phyloP scores from a whole-genome alignment of 2,888 invertebrate genomes.

The Malthinus flaveolus region DNA sequence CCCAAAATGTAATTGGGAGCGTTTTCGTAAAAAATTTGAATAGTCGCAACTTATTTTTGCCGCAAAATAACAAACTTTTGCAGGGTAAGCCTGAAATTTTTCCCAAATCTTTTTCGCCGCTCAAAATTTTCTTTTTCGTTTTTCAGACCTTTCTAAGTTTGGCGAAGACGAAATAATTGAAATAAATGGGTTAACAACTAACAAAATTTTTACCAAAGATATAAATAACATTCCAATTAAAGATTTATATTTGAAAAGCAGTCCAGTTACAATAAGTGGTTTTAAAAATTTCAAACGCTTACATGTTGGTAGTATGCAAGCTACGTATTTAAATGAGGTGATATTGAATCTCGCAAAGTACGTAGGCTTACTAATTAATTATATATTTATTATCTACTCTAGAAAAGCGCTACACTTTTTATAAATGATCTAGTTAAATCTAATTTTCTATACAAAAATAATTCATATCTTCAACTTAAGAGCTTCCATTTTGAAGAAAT shows the following conservation, averaged over 20 bases:
- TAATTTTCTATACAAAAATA: constrained; percentile 31
- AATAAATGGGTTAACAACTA: constrained; percentile 36
- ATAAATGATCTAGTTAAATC: constrained; percentile 16
- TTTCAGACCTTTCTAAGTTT: constrained; percentile 32
- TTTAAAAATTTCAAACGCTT: constrained; percentile 12
- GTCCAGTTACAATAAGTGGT: constrained; percentile 15
- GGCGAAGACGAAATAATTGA: constrained; percentile 5
- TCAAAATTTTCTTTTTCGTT: constrained; percentile 19
- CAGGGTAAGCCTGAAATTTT: constrained; percentile 31
- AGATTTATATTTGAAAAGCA: constrained; percentile 40
- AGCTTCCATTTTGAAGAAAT: constrained; percentile 45
- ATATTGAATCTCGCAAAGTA: background rate
- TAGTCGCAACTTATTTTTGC: constrained; percentile 32
- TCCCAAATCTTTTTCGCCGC: background rate
- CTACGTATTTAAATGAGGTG: constrained; percentile 6
- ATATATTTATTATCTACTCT: no score
- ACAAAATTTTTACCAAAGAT: constrained; percentile 31
- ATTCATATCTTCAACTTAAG: constrained; percentile 37
- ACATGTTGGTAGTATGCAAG: background rate
- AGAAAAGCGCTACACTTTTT: no score
- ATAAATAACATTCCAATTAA: constrained; percentile 42
- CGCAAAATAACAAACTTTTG: constrained; percentile 31
- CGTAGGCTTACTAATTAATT: no score
- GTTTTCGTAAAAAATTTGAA: constrained; percentile 33
- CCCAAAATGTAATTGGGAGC: constrained; percentile 42